Evolutionary conservation across 2,113 vertebrate species (phyloP).

Genomic region (Crypturellus undulatus): DNA sequence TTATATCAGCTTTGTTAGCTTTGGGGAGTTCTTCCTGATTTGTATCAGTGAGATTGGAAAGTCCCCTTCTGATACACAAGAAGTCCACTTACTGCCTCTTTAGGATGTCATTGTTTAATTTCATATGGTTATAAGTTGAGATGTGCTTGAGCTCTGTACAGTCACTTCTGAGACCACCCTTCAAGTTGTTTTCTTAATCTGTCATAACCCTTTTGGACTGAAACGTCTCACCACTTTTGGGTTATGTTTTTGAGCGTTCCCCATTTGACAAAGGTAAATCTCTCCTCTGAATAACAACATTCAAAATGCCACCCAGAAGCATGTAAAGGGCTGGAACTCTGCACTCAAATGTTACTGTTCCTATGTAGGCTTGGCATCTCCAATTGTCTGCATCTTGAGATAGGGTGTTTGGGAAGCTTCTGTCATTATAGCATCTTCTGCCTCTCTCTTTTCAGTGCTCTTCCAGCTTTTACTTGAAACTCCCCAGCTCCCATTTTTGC

Average conservation of each 20-base stretch:
- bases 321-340: not conserved
- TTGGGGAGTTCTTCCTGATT: not conserved
- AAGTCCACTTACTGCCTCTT: not conserved
- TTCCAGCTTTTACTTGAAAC: not conserved
- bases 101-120: not conserved
- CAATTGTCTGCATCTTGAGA: not conserved
- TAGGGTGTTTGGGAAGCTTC: not conserved
- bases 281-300: not conserved
- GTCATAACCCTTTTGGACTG: not conserved
- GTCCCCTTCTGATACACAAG: not conserved
- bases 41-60: not conserved
- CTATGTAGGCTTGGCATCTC: not conserved
- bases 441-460: not conserved
- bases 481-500: fast-evolving
- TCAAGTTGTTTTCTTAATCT: not conserved
- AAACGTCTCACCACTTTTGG: not conserved
- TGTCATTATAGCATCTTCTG: not conserved
- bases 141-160: not conserved
- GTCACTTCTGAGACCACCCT: not conserved
- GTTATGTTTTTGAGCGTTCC: not conserved
- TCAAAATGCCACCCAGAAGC: not conserved
- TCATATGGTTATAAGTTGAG: not conserved
- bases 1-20: not conserved
- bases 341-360: not conserved
- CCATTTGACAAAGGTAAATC: not conserved